These are phyloP conservation scores for Acrobasis consociella DNA, from an alignment of 2,888 invertebrate species.

Conservation along the genomic window DNA sequence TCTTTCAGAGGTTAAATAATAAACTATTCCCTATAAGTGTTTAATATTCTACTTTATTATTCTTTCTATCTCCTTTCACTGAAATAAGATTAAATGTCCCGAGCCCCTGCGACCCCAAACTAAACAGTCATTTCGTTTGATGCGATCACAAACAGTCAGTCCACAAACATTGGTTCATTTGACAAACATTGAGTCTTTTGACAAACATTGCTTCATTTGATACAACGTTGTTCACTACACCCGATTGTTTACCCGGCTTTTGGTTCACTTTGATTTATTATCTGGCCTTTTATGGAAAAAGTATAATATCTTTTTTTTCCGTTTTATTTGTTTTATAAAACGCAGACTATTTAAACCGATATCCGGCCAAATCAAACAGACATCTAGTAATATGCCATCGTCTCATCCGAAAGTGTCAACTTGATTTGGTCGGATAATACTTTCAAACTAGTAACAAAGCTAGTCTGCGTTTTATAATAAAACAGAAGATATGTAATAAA, in stretches of 20 bases:
- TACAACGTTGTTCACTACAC: constrained; percentile 10
- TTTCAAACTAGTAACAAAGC: too few relatives aligned
- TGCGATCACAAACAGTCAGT: constrained; percentile 9
- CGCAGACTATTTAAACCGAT: too few relatives aligned
- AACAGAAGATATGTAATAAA: too few relatives aligned
- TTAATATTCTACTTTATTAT: not conserved
- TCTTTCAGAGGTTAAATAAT: not conserved
- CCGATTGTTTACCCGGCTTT: constrained; percentile 1
- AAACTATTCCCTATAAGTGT: not conserved
- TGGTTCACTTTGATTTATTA: not conserved
- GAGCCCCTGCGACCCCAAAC: not conserved
- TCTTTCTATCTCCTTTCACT: constrained; percentile 13
- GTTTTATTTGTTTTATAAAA: too few relatives aligned
- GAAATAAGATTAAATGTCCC: constrained; percentile 8
- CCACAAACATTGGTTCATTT: constrained; percentile 20
- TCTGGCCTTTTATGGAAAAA: not conserved
- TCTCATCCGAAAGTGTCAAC: too few relatives aligned
- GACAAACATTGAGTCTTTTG: constrained; percentile 18
- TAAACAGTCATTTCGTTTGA: constrained; percentile 19
- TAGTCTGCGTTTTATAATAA: too few relatives aligned
- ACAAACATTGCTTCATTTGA: constrained; percentile 23
- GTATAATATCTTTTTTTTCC: too few relatives aligned
- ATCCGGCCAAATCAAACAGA: too few relatives aligned
- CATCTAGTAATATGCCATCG: too few relatives aligned
- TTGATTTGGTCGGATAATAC: too few relatives aligned